phyloP scores from a whole-genome alignment of 2,888 invertebrate species.

The Pristionchus arcanus region DNA sequence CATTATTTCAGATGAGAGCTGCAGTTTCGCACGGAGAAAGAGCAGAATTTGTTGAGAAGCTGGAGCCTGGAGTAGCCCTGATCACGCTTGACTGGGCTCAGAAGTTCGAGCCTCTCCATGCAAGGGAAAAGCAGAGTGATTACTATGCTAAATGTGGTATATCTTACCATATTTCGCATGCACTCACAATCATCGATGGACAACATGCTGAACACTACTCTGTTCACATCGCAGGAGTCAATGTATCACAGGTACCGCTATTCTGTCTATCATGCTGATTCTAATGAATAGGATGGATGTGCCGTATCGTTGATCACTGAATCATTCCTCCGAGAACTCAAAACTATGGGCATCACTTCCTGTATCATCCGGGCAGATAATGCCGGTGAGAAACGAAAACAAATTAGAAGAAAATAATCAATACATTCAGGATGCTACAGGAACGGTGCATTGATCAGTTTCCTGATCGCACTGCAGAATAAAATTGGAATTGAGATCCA shows the following conservation, averaged over 20 bases:
- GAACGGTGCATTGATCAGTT: neutral
- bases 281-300: neutral
- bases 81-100: neutral
- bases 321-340: neutral
- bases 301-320: neutral
- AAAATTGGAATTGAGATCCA: neutral
- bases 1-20: neutral
- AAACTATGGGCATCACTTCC: neutral
- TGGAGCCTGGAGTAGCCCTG: neutral
- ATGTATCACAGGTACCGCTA: neutral
- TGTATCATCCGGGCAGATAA: neutral
- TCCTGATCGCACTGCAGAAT: neutral
- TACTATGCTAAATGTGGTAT: neutral
- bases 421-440: constrained; percentile 7
- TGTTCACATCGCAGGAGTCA: neutral
- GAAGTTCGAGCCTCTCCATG: neutral
- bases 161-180: neutral
- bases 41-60: neutral
- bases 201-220: neutral
- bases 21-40: neutral
- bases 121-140: neutral
- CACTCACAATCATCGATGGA: neutral
- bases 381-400: too few relatives aligned
- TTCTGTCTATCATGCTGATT: neutral
- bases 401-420: too few relatives aligned